phyloP scores from a whole-genome alignment of 2,113 vertebrate genomes.

The Picathartes gymnocephalus region DNA sequence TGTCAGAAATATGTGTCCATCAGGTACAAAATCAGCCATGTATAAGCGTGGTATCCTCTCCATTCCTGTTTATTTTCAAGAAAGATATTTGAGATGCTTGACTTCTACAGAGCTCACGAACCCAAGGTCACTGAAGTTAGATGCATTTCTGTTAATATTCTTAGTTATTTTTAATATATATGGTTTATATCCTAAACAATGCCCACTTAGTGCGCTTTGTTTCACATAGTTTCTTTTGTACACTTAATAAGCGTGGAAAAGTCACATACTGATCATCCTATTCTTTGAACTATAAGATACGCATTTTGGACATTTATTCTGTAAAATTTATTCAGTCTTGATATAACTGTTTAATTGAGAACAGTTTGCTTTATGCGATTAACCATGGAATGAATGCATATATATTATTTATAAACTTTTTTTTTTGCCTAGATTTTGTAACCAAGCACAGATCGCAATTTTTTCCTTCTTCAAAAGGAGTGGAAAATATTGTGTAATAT shows the following conservation, averaged over 20 bases:
- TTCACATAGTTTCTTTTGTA: not conserved
- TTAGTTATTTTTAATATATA: not conserved
- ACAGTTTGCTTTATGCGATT: not conserved
- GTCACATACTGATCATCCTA: not conserved
- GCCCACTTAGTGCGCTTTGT: not conserved
- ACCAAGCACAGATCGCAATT: not conserved
- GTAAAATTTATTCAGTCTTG: not conserved
- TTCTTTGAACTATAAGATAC: not conserved
- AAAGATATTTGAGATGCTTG: not conserved
- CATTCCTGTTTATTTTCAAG: not conserved
- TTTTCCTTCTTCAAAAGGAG: not conserved
- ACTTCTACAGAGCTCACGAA: not conserved
- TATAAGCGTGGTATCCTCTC: not conserved
- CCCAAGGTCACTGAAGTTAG: not conserved
- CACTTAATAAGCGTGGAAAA: constrained; percentile 3
- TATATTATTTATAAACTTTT: not conserved
- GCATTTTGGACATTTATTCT: not conserved
- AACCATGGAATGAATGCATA: not conserved
- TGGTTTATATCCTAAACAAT: not conserved
- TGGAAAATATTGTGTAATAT: not conserved
- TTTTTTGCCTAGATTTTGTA: not conserved
- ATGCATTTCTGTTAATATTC: not conserved
- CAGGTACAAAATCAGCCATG: not conserved
- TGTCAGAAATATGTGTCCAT: not conserved
- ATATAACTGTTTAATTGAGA: not conserved